Evolutionary conservation across 2,888 invertebrate species (phyloP), one percentile per base, ranked within the genome.

Genomic region (Chesias legatella): DNA sequence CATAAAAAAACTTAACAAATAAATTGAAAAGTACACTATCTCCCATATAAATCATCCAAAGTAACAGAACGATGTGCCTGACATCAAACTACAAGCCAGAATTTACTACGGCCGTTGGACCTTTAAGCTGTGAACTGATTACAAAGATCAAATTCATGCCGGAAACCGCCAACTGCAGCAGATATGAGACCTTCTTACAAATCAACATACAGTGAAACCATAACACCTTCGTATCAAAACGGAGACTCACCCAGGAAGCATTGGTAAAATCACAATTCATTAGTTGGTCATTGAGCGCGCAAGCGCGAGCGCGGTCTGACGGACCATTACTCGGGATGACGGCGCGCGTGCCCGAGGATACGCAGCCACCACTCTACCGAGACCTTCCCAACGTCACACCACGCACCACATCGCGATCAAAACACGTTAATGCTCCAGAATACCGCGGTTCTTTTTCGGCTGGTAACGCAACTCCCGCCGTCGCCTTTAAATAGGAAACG

Each of bases 401-500:
- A 26, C 37, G 43, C 42, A 42, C 48, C 23, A 30, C 35, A 50
- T 17, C 38, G 25, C 48, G 57, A 54, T 55, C 43, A 42, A 44
- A 45, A 43, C 45, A 65, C 67, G 67, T 67, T 50, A 53, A 55
- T 42, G 45, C 53, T 45, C 50, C 46, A 58, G 62, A 60, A 62
- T 63, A 59, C 56, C 56, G 56, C 61, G 63, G 84, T 56, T 82
- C 86, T 69, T 58, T 42, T 54, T 67, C 58, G 63, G 73, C 61
- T 82, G 83, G 86, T 72, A 74, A 72, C 67, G 70, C 71, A 69
- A 74, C 69, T 72, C 72, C 67, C 73, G 81, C 76, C 78, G 83
- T 79, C 83, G 84, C 78, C 81, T 85, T 82, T 88, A 88, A 88
- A 86, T 86, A 88, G 88, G 88, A 88, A 88, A 83, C 84, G 85